Percentiles rank a stretch among this genome's conserved stretches.
These are phyloP conservation scores for Euphysa ruthae DNA, from an alignment of 30 jellyfish, hydroid and myxozoan species.

Conservation along the genomic window DNA sequence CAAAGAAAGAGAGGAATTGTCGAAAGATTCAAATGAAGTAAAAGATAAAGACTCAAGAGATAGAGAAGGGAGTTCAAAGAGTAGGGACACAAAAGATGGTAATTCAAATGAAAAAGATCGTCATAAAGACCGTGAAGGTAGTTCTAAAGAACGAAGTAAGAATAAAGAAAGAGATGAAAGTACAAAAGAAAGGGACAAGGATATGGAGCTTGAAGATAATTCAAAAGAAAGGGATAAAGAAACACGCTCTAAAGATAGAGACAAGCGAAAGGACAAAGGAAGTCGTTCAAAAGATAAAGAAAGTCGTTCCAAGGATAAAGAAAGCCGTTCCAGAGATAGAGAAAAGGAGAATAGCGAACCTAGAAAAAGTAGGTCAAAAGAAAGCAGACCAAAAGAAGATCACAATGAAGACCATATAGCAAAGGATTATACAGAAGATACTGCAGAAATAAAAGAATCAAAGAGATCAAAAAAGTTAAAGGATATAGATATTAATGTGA, in stretches of 20 bases:
- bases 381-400: neutral
- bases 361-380: neutral
- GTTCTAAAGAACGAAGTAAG: constrained; percentile 35
- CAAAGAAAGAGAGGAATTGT: constrained; percentile 30
- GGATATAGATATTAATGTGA: constrained; percentile 1
- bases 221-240: constrained; percentile 22
- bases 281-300: neutral
- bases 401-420: neutral
- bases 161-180: constrained; percentile 17
- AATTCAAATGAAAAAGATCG: constrained; percentile 12
- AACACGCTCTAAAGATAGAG: constrained; percentile 38
- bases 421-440: neutral
- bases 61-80: constrained; percentile 28
- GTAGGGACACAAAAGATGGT: neutral
- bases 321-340: neutral
- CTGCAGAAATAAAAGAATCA: constrained; percentile 7
- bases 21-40: constrained; percentile 12
- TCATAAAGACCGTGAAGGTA: constrained; percentile 20
- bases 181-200: constrained; percentile 13
- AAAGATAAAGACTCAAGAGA: constrained; percentile 20
- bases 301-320: neutral
- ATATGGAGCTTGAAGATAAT: neutral
- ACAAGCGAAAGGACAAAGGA: constrained; percentile 40
- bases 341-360: neutral
- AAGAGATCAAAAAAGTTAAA: constrained; percentile 19